Percentiles rank a stretch among this genome's conserved stretches.
These are phyloP conservation scores for Apotomis turbidana DNA, from an alignment of 2,888 invertebrate species.

Conservation along the genomic window DNA sequence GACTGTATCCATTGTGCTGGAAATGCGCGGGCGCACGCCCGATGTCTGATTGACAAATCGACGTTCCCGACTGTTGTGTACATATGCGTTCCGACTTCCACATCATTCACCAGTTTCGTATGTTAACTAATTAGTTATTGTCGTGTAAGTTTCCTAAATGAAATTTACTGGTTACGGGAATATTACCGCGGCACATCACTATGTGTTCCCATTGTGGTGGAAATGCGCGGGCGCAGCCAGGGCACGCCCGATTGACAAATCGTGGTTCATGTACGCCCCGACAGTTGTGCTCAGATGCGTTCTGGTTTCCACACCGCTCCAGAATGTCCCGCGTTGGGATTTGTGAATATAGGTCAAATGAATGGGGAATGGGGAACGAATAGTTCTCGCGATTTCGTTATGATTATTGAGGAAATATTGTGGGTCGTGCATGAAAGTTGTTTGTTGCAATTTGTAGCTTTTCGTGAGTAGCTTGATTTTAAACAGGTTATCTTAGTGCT, in stretches of 20 bases:
- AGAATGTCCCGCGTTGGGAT: constrained; percentile 13
- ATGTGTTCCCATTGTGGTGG: constrained; percentile 15
- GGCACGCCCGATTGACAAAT: constrained; percentile 32
- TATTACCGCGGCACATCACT: too few species aligned
- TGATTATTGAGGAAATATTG: not conserved
- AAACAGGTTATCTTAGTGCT: not conserved
- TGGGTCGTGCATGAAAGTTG: not conserved
- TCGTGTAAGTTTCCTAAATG: too few species aligned
- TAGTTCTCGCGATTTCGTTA: not conserved
- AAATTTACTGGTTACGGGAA: too few species aligned
- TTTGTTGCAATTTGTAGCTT: too few species aligned
- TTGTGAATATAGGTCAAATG: constrained; percentile 26
- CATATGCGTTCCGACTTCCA: constrained; percentile 23
- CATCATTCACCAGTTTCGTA: constrained; percentile 9
- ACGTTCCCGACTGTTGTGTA: not conserved
- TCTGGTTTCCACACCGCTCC: constrained; percentile 29
- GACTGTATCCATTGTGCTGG: not conserved
- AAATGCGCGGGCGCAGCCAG: constrained; percentile 11
- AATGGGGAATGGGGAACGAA: constrained; percentile 8
- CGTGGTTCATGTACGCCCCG: not conserved
- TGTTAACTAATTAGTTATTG: not conserved
- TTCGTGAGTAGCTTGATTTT: too few species aligned
- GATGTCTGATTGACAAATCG: constrained; percentile 33
- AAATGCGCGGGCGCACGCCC: constrained; percentile 10
- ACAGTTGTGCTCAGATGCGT: constrained; percentile 1